Conservation (phyloP, 2,113 vertebrate species). For the Chitala chitala region DNA sequence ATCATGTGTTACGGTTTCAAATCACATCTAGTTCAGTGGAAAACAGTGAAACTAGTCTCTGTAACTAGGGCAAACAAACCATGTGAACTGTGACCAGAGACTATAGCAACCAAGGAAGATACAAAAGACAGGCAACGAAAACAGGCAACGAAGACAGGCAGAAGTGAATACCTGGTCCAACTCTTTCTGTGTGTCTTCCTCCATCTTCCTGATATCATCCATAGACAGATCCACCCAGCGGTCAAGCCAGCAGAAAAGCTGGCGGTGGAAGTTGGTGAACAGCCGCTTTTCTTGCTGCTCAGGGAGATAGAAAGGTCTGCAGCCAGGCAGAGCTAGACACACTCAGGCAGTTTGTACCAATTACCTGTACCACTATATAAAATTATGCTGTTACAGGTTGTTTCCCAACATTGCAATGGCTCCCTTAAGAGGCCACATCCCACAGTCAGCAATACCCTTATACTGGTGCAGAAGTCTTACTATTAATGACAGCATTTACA, state of each 20-base stretch:
- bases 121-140: background rate
- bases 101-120: too few species aligned
- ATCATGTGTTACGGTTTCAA: background rate
- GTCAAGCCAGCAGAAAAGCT: slow-evolving; percentile 64
- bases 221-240: slow-evolving; percentile 62
- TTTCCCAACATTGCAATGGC: too few species aligned
- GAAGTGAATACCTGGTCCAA: slow-evolving; percentile 50
- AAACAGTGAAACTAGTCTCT: background rate
- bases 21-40: background rate
- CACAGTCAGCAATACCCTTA: too few species aligned
- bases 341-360: too few species aligned
- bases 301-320: background rate
- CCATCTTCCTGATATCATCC: slow-evolving; percentile 63
- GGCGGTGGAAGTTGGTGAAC: slow-evolving; percentile 64
- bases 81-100: background rate
- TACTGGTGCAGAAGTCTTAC: too few species aligned
- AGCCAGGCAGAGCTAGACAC: background rate
- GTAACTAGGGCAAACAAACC: background rate
- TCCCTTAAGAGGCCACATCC: too few species aligned
- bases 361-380: too few species aligned
- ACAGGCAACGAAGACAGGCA: background rate
- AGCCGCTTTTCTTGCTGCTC: slow-evolving; percentile 60
- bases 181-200: slow-evolving; percentile 59
- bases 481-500: too few species aligned
- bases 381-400: too few species aligned